phyloP scores from a whole-genome alignment of 2,797 vertebrate species.

The Dermochelys coriacea region DNA sequence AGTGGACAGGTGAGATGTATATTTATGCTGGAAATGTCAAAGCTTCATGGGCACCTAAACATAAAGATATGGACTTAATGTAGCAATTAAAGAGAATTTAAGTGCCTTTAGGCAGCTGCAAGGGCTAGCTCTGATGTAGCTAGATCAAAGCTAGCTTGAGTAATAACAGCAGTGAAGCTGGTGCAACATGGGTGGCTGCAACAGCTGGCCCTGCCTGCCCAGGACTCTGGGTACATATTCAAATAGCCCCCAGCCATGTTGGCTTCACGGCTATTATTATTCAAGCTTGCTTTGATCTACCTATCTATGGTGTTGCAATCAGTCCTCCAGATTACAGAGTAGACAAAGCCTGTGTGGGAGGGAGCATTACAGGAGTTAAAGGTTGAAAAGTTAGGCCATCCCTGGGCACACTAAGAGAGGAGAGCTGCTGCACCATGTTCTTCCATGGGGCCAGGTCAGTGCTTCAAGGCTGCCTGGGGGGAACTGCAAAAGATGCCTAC shows the following conservation, averaged over 20 bases:
- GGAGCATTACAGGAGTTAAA: neutral
- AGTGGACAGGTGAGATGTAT: slow-evolving; percentile 86
- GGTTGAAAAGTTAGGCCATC: neutral
- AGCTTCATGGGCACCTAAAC: neutral
- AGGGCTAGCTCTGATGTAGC: neutral
- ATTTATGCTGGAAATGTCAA: slow-evolving; percentile 8
- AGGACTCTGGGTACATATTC: neutral
- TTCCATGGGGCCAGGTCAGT: neutral
- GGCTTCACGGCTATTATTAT: neutral
- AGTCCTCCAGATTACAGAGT: neutral
- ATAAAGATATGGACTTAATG: neutral
- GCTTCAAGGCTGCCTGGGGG: neutral
- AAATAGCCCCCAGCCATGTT: neutral
- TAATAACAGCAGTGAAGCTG: neutral
- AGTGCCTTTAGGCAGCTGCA: neutral
- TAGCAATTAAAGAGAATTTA: neutral
- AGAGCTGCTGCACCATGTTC: neutral
- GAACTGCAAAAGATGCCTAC: neutral
- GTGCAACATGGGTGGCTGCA: neutral
- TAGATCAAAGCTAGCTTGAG: neutral
- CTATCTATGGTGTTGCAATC: neutral
- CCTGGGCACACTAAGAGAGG: neutral
- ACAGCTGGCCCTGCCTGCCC: neutral
- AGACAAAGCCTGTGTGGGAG: neutral
- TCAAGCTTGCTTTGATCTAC: neutral